Base-by-base conservation (phyloP, 2,888 invertebrate genomes). In the Lycaena phlaeas region DNA sequence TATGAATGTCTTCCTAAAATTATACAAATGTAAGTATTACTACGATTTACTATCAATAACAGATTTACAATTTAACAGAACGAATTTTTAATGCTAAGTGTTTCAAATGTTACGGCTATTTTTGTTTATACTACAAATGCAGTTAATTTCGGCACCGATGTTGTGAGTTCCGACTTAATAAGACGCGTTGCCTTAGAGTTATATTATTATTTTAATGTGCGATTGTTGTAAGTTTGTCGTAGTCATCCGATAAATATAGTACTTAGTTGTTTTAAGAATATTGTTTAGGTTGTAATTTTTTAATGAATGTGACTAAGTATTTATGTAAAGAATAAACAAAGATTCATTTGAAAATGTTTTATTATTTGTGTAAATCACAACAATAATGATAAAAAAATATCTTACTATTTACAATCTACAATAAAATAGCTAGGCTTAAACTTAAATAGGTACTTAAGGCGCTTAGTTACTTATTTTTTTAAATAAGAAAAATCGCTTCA, bases 301-400 rank as follows among this genome's bases (percentile, higher is more conserved):
- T 59, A 64, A 63, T 54, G 46, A 49, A 47, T 47, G 60, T 59
- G 52, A 56, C 67, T 71, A 68, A 75, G 68, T 77, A 79, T 79
- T 78, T 78, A 79, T 81, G 76, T 77, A 61, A 41, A 76, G 67
- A 77, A 78, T 77, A 73, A 78, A 72, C 65, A 64, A 63, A 74
- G 66, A 67, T 65, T 68, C 70, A 68, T 66, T 66, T 70, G 58
- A 72, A 68, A 57, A 61, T 45, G 14, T 41, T 52, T 38, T 41
- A 44, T 45, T 57, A 61, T 68, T 78, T 22, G 12, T 12, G 7
- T 34, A 34, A 22, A 22, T 81, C 55, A 64, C 22, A 34, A 31
- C 22, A 22, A 4, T 22, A 18, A 34, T 22, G 18, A 22, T 18
- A 11, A 11, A 31, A 11, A 31, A 17, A 6, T 18, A 34, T 9